phyloP scores from a whole-genome alignment of 2,113 vertebrate species.

The Perca flavescens region DNA sequence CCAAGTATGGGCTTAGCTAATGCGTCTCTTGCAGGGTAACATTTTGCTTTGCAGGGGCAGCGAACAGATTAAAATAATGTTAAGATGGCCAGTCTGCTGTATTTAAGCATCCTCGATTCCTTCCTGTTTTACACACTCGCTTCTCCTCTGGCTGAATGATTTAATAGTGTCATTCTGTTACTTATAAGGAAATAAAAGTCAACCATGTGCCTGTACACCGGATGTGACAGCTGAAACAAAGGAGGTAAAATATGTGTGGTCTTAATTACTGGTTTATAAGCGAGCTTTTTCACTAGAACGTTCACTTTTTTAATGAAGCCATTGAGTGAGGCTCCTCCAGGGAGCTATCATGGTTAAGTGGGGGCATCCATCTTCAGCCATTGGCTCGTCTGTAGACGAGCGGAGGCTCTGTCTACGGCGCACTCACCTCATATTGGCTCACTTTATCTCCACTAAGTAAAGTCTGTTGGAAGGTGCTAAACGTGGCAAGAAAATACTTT shows the following conservation, averaged over 20 bases:
- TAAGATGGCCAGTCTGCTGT: constrained; percentile 32
- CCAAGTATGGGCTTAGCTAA: constrained; percentile 52
- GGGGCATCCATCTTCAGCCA: constrained; percentile 85
- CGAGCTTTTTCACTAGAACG: constrained; percentile 78
- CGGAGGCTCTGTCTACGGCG: constrained; percentile 70
- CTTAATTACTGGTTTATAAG: constrained; percentile 84
- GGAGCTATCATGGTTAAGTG: constrained; percentile 85
- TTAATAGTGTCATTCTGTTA: constrained; percentile 69
- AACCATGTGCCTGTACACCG: constrained; percentile 70
- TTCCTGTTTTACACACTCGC: constrained; percentile 47
- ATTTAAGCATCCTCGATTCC: constrained; percentile 25
- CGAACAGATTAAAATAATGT: constrained; percentile 42
- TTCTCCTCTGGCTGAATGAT: constrained; percentile 60
- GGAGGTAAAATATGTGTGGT: constrained; percentile 80
- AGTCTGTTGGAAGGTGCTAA: constrained; percentile 76
- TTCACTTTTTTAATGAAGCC: constrained; percentile 86
- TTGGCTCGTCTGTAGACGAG: constrained; percentile 78
- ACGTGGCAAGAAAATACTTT: constrained; percentile 71
- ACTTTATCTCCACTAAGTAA: constrained; percentile 84
- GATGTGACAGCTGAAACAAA: constrained; percentile 81
- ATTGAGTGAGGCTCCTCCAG: constrained; percentile 84
- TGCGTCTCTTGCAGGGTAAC: constrained; percentile 31
- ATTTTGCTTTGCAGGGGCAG: constrained; percentile 53
- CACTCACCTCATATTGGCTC: constrained; percentile 81
- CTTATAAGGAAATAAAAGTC: constrained; percentile 78